Evolutionary conservation across 1,140 invertebrate genomes (phyloP), one percentile per base, ranked within the genome.

Genomic region (Drosophila kanapiae): DNA sequence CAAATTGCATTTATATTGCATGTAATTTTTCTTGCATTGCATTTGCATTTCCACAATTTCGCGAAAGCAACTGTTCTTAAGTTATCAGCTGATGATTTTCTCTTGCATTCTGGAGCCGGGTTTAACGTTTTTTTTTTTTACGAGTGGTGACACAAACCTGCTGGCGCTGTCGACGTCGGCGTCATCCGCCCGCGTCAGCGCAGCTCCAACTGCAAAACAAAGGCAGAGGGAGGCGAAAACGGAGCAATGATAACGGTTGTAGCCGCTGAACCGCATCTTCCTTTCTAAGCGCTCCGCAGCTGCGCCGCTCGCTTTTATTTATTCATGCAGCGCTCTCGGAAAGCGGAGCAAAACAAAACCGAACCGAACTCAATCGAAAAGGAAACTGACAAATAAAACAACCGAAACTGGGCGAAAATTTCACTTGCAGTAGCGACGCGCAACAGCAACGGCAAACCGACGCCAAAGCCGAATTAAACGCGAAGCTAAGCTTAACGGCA

Each of bases 261-360:
- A 42, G 54, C 54, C 54, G 68, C 70, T 72, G 68, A 72, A 74
- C 67, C 70, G 70, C 68, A 74, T 60, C 70, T 74, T 74, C 54
- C 54, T 60, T 74, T 74, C 68, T 74, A 74, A 74, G 67, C 35
- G 62, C 23, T 60, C 42, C 23, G 35, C 37, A 31, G 31, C 31
- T 71, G 45, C 45, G 69, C 53, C 37, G 67, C 37, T 18, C 37
- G 67, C 67, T 70, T 72, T 72, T 74, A 72, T 74, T 33, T 67
- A 31, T 43, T 40, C 23, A 38, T 62, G 35, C 16, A 47, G 16
- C 68, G 9, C 31, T 65, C 67, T 47, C 48, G 67, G 43, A 47
- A 48, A 38, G 53, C 53, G 18, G 53, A 40, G n/a, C 68, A 40
- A 58, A 72, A 42, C 56, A 60, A 54, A 45, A 68, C 67, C 65